phyloP scores from a whole-genome alignment of 2,888 invertebrate species.

The Margaritifera margaritifera region DNA sequence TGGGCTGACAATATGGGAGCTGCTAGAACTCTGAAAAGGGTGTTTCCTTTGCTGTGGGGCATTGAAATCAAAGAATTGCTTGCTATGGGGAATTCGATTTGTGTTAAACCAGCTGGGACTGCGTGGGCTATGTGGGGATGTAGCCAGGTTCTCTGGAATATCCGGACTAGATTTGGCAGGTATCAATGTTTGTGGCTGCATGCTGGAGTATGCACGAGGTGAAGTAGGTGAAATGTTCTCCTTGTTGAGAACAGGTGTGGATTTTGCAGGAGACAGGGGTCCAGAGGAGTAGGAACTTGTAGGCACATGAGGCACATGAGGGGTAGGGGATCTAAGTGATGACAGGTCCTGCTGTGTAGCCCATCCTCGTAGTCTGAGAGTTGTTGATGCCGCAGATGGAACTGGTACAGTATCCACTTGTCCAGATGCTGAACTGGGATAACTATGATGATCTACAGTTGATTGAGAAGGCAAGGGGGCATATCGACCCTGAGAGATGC shows the following conservation, averaged over 20 bases:
- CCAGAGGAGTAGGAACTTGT: constrained; percentile 17
- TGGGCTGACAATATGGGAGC: no score
- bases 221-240: constrained; percentile 21
- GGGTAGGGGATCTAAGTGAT: constrained; percentile 29
- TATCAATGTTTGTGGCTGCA: constrained; percentile 15
- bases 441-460: background rate
- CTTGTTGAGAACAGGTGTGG: constrained; percentile 52
- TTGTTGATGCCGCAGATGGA: constrained; percentile 1
- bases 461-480: constrained; percentile 2
- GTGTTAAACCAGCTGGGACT: constrained; percentile 31
- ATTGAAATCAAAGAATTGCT: constrained; percentile 15
- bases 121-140: constrained; percentile 22
- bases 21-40: no score
- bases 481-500: constrained; percentile 2
- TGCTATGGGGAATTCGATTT: constrained; percentile 24
- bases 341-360: constrained; percentile 40
- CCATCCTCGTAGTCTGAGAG: constrained; percentile 39
- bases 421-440: constrained; percentile 8
- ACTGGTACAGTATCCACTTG: constrained; percentile 1
- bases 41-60: no score
- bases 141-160: constrained; percentile 29
- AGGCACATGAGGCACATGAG: constrained; percentile 26
- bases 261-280: constrained; percentile 52
- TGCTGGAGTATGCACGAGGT: constrained; percentile 5
- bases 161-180: constrained; percentile 39